phyloP scores from a whole-genome alignment of 2,797 vertebrate genomes.

The Lemur catta region DNA sequence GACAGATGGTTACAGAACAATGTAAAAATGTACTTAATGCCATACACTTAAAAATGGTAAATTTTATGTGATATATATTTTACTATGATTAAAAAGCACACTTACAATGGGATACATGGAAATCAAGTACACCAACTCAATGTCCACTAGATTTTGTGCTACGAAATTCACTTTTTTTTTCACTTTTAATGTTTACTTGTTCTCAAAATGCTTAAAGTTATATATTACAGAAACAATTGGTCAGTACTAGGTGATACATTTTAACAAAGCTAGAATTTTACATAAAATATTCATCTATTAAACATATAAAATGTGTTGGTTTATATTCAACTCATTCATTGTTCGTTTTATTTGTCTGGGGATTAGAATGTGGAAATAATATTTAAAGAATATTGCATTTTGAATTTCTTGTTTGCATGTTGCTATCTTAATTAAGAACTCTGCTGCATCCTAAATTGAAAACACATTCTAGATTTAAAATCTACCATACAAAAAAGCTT shows the following conservation, averaged over 20 bases:
- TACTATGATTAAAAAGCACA: neutral
- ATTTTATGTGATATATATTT: neutral
- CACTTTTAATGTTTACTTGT: neutral
- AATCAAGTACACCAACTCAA: neutral
- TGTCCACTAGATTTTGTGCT: neutral
- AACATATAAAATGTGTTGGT: neutral
- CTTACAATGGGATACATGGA: neutral
- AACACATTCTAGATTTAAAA: conserved; percentile 41
- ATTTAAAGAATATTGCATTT: conserved; percentile 39
- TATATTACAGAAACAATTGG: neutral
- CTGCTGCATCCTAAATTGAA: conserved; percentile 40
- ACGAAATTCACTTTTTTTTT: neutral
- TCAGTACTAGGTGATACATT: neutral
- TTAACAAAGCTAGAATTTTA: conserved; percentile 26
- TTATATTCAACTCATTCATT: neutral
- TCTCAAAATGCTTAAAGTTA: neutral
- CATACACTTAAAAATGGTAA: neutral
- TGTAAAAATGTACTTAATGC: neutral
- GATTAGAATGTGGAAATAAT: neutral
- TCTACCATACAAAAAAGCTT: neutral
- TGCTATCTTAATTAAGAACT: conserved; percentile 44
- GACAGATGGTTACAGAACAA: neutral
- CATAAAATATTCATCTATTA: neutral
- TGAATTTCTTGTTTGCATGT: conserved; percentile 25
- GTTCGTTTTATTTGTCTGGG: conserved; percentile 29